Percentiles rank a stretch among this genome's conserved stretches.
Evolutionary conservation across 2,888 invertebrate species (phyloP).

Genomic region (Gari tellinella): DNA sequence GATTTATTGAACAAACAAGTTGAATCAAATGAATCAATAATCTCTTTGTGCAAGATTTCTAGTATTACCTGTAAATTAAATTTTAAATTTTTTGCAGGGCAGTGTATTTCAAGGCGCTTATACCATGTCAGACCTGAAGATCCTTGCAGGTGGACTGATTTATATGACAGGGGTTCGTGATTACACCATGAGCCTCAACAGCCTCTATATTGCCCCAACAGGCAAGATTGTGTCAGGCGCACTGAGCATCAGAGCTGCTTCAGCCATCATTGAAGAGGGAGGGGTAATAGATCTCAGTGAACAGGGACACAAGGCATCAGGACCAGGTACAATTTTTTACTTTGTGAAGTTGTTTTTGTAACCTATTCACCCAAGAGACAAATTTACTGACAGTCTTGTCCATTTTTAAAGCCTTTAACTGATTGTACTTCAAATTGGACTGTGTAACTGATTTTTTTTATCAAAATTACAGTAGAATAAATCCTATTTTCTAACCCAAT

Average conservation of each 20-base stretch:
- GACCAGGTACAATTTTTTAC: slow-evolving; percentile 55
- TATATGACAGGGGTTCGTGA: slow-evolving; percentile 40
- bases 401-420: no score
- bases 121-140: slow-evolving; percentile 41
- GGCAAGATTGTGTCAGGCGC: slow-evolving; percentile 41
- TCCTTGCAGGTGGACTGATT: slow-evolving; percentile 47
- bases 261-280: slow-evolving; percentile 61
- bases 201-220: slow-evolving; percentile 50
- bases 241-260: slow-evolving; percentile 31
- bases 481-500: no score
- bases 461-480: no score
- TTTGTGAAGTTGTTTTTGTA: neutral
- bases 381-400: neutral
- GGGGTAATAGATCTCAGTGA: slow-evolving; percentile 54
- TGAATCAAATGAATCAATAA: no score
- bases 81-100: slow-evolving; percentile 16
- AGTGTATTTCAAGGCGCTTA: slow-evolving; percentile 24
- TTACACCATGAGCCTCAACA: slow-evolving; percentile 25
- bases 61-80: neutral
- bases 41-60: no score
- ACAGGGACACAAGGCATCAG: slow-evolving; percentile 31
- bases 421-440: no score
- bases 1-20: no score
- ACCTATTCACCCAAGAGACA: neutral
- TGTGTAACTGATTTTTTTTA: no score